phyloP scores from a whole-genome alignment of 2,113 vertebrate genomes.

The Phodopus roborovskii region DNA sequence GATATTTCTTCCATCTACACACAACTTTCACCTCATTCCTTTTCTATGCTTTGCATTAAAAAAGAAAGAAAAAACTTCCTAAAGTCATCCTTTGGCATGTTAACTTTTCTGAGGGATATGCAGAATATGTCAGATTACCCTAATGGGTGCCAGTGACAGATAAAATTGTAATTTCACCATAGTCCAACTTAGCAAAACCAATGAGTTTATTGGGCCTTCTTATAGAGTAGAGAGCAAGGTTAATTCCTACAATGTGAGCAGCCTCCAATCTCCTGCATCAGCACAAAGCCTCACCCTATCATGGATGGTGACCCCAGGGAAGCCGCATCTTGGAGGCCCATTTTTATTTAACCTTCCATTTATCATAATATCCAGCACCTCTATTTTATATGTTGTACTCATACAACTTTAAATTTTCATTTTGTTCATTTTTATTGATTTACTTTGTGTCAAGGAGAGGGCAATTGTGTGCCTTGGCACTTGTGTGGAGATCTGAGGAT shows the following conservation, averaged over 20 bases:
- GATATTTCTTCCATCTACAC: neutral
- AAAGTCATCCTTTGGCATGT: neutral
- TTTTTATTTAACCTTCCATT: neutral
- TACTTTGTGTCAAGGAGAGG: too few relatives aligned
- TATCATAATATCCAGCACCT: neutral
- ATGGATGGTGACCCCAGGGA: neutral
- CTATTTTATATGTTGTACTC: neutral
- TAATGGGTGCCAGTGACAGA: neutral
- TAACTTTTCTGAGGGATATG: neutral
- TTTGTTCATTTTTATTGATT: neutral
- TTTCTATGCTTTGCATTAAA: neutral
- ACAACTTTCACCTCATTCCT: neutral
- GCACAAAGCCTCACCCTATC: neutral
- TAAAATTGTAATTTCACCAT: too few relatives aligned
- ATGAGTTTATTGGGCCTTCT: neutral
- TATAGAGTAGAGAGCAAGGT: neutral
- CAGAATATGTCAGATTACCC: neutral
- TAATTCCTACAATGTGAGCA: neutral
- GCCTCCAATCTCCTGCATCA: too few relatives aligned
- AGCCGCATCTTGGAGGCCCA: neutral
- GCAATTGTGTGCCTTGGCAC: too few relatives aligned
- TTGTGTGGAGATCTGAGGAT: too few relatives aligned
- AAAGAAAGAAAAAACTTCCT: neutral
- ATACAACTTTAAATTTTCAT: neutral
- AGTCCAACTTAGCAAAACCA: neutral